Conservation (phyloP, 2,888 invertebrate species). For the Drosophila kambysellisi region DNA sequence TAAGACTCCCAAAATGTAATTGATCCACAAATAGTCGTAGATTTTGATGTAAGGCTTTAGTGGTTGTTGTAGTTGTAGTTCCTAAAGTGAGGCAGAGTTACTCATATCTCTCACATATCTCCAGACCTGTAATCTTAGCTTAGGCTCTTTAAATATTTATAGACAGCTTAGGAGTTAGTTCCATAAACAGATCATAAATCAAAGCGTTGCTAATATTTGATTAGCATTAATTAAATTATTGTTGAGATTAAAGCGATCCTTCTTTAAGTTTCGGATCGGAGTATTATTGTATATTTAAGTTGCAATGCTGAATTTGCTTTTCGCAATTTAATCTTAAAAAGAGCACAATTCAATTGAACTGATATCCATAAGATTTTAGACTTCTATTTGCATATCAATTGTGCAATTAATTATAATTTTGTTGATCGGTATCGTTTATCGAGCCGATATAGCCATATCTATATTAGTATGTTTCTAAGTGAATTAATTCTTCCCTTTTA, state of each 20-base stretch:
- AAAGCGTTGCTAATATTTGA: neutral
- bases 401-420: too few species aligned
- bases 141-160: neutral
- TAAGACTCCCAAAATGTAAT: constrained; percentile 17
- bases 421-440: neutral
- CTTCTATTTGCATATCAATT: too few species aligned
- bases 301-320: too few species aligned
- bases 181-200: neutral
- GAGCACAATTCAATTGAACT: neutral
- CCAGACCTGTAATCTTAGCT: too few species aligned
- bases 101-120: neutral
- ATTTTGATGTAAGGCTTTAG: neutral
- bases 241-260: neutral
- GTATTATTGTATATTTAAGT: too few species aligned
- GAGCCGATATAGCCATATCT: neutral
- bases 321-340: too few species aligned
- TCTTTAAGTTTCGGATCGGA: too few species aligned
- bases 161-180: neutral
- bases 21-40: neutral
- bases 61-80: neutral
- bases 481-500: neutral
- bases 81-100: neutral
- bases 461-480: neutral
- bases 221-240: neutral
- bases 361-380: neutral